These are phyloP conservation scores for Macrobrachium rosenbergii DNA, from an alignment of 1,140 invertebrate genomes.

Conservation along the genomic window DNA sequence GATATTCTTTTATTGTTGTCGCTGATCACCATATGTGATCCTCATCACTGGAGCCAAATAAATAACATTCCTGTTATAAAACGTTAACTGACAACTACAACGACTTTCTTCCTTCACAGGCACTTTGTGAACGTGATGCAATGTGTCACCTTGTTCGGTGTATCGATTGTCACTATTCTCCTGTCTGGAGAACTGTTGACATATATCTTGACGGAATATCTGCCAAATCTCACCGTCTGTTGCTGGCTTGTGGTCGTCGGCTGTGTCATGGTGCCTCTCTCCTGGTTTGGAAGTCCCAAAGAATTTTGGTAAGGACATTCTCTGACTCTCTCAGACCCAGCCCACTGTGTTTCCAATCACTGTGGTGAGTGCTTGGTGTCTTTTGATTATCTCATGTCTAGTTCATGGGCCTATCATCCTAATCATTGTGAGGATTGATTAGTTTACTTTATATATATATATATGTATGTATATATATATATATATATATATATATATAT, in stretches of 20 bases:
- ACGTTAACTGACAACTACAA: background rate
- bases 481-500: no score
- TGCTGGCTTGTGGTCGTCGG: constrained; percentile 79
- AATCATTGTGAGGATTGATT: no score
- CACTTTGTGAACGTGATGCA: constrained; percentile 46
- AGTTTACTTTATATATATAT: background rate
- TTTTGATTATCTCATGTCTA: no score
- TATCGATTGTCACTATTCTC: constrained; percentile 79
- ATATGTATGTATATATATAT: no score
- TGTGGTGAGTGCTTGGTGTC: no score
- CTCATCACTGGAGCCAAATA: background rate
- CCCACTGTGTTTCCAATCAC: no score
- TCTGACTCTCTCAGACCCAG: background rate
- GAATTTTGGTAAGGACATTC: constrained; percentile 76
- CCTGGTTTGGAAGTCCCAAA: constrained; percentile 80
- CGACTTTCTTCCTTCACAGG: background rate
- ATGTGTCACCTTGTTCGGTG: constrained; percentile 78
- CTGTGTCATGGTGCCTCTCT: constrained; percentile 75
- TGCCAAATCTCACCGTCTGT: constrained; percentile 74
- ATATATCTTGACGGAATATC: constrained; percentile 72
- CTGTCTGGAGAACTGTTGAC: constrained; percentile 76
- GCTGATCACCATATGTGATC: no score
- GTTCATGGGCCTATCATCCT: no score
- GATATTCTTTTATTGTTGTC: no score
- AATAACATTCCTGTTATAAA: no score